A percentile compares a stretch with the other conserved stretches of the same genome.
Conservation (phyloP, 2,888 invertebrate genomes). For the Noctua pronuba region DNA sequence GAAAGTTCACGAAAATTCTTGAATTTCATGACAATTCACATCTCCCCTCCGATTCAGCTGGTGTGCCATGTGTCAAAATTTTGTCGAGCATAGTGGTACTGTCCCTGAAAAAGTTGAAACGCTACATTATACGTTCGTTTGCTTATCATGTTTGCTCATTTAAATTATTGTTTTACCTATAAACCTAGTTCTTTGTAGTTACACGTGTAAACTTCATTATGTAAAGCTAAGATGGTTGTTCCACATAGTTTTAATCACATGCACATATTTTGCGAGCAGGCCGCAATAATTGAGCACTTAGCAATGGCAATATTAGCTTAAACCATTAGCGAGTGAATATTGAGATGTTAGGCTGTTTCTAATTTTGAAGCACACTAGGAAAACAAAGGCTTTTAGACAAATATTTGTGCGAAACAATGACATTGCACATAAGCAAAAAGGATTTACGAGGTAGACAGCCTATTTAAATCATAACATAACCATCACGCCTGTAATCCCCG, state of each 20-base stretch:
- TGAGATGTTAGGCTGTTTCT: slow-evolving; percentile 19
- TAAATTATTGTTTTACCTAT: not conserved
- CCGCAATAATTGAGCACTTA: slow-evolving; percentile 47
- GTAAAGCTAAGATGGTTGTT: slow-evolving; percentile 20
- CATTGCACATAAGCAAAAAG: not conserved
- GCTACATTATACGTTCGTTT: not conserved
- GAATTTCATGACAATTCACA: too few relatives aligned
- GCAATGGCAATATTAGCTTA: slow-evolving; percentile 48
- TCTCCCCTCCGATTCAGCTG: too few relatives aligned
- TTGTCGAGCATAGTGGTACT: too few relatives aligned
- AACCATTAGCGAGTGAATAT: slow-evolving; percentile 29
- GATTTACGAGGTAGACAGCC: not conserved
- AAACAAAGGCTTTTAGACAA: not conserved
- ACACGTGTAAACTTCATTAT: not conserved
- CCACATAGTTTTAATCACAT: slow-evolving; percentile 26
- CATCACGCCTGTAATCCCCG: too few relatives aligned
- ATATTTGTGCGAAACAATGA: not conserved
- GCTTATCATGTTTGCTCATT: not conserved
- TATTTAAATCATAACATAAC: not conserved
- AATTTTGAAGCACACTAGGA: not conserved
- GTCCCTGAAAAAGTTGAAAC: not conserved
- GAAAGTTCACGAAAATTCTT: too few relatives aligned
- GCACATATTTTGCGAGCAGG: slow-evolving; percentile 38
- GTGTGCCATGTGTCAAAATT: too few relatives aligned
- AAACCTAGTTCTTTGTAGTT: not conserved